Base-by-base conservation (phyloP, 2,888 invertebrate species). In the Cerastis rubricosa region DNA sequence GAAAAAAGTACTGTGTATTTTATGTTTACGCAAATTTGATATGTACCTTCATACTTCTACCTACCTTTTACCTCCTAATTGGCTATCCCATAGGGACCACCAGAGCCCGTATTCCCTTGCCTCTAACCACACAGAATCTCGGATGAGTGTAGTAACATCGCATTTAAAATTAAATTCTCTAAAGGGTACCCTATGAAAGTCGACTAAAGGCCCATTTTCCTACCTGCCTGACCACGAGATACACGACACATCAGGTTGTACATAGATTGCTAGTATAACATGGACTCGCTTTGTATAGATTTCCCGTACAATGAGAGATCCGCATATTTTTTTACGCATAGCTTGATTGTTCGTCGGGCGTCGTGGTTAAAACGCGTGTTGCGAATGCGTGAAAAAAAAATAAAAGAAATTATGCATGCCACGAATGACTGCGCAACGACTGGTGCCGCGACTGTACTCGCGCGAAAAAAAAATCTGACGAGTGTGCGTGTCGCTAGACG, bases 91-190 rank as follows among this genome's bases (percentile, higher is more conserved):
- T 9, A 43, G 57, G 77, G 78, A 77, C 25, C 22, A n/a, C 29
- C n/a, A 25, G 7, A 8, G 14, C 12, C 47, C 25, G 25, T 49
- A 80, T 51, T 25, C 19, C 49, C n/a, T 29, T 25, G n/a, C n/a
- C 17, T 7, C 17, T 5, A 76, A 71, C 67, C 54, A 74, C 74
- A 78, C 35, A 66, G 79, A 68, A 74, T 74, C 65, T 70, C 19
- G 66, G 68, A 78, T 54, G 73, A 73, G 45, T 65, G 43, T 68
- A 45, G 40, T 68, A 40, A 71, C 69, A 51, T 19, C 35, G 43
- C 40, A 81, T 81, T 81, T 78, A 43, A 81, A 83, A 83, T 78
- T 72, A 54, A 73, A 81, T 65, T 43, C 35, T 66, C 54, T 54
- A 35, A 43, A 70, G 51, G 51, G 19, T 17, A 43, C 19, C 29